Percentiles rank a stretch among this genome's conserved stretches.
Conservation (phyloP, 2,888 invertebrate genomes). For the Elegia similella region DNA sequence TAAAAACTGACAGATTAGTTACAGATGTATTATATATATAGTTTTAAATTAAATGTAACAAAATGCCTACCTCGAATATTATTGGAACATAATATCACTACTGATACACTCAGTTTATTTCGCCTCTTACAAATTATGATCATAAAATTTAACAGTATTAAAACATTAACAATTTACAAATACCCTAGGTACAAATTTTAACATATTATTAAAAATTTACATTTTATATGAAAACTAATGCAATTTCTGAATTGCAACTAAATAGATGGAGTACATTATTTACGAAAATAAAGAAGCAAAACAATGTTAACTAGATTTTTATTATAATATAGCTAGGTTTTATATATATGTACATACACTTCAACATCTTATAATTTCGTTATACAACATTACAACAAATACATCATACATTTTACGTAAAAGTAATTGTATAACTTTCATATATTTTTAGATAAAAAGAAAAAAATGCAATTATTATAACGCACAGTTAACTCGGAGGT, state of each 20-base stretch:
- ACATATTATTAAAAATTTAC: conserved; percentile 49
- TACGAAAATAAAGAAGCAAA: conserved; percentile 22
- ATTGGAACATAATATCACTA: conserved; percentile 37
- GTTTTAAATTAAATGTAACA: conserved; percentile 30
- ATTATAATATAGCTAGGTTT: conserved; percentile 23
- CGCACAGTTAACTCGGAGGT: too few species aligned
- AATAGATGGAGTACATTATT: conserved; percentile 16
- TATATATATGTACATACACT: conserved; percentile 29
- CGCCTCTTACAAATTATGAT: conserved; percentile 60
- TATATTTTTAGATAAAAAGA: background rate
- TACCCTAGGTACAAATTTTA: conserved; percentile 44
- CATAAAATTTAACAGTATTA: conserved; percentile 74
- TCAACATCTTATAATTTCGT: conserved; percentile 29
- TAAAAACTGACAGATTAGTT: conserved; percentile 49
- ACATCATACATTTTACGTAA: conserved; percentile 9
- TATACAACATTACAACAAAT: conserved; percentile 28
- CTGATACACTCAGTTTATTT: conserved; percentile 39
- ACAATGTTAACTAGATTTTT: conserved; percentile 19
- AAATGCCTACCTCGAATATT: conserved; percentile 25
- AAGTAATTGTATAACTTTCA: background rate
- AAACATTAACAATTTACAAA: conserved; percentile 74
- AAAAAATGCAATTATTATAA: background rate
- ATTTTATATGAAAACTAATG: conserved; percentile 31
- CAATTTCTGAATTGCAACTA: conserved; percentile 19
- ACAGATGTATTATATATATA: conserved; percentile 37